A percentile compares a stretch with the other conserved stretches of the same genome.
These are phyloP conservation scores for Puffinus mauretanicus DNA, from an alignment of 2,113 vertebrate genomes.

Conservation along the genomic window DNA sequence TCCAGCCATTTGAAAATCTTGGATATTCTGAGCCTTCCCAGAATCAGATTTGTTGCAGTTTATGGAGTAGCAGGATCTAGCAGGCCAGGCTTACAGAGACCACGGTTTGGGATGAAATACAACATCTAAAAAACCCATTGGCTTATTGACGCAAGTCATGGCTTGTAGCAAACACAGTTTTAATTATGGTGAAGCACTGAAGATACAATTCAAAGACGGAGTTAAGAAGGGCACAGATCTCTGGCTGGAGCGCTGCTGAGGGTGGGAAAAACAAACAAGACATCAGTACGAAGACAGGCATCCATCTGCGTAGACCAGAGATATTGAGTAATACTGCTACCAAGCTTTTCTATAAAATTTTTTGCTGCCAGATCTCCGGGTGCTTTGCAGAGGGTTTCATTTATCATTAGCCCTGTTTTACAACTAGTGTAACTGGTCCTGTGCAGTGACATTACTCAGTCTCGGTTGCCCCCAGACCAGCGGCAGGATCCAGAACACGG, in stretches of 20 bases:
- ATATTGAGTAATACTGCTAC: not conserved
- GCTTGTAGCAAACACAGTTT: not conserved
- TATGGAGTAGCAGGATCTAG: not conserved
- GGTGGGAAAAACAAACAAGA: not conserved
- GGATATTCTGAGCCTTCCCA: not conserved
- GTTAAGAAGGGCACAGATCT: not conserved
- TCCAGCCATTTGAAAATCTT: not conserved
- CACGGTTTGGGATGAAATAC: not conserved
- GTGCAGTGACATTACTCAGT: not conserved
- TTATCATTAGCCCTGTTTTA: not conserved
- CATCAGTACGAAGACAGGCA: accelerated
- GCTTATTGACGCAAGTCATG: not conserved
- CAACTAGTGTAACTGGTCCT: not conserved
- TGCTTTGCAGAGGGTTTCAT: not conserved
- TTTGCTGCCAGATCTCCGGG: not conserved
- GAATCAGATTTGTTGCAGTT: not conserved
- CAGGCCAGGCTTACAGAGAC: not conserved
- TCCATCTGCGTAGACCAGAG: not conserved
- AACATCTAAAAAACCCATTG: not conserved
- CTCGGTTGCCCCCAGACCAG: not conserved
- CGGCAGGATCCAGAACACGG: not conserved
- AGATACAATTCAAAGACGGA: not conserved
- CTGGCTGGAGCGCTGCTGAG: not conserved
- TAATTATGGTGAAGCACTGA: not conserved
- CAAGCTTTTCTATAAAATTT: not conserved